These are phyloP conservation scores for Agelas oroides DNA, from an alignment of 37 sponge, comb jelly and placozoan species.

Conservation along the genomic window DNA sequence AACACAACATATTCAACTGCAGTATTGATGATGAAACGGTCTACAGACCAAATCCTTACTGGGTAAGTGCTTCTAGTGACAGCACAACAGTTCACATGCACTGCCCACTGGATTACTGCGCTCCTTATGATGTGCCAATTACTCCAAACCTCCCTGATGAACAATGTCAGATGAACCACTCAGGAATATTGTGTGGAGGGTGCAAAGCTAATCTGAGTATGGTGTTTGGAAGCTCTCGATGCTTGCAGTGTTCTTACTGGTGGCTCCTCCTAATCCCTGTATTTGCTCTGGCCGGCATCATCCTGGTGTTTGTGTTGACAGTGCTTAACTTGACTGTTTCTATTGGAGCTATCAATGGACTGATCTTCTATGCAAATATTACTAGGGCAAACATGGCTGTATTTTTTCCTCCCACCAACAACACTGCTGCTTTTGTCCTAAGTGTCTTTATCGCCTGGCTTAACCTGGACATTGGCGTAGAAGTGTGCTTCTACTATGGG, in stretches of 20 bases:
- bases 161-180: neutral
- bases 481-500: slow-evolving; percentile 24
- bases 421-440: neutral
- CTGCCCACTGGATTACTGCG: slow-evolving; percentile 19
- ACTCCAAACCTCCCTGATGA: neutral
- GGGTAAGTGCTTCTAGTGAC: neutral
- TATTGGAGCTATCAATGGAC: slow-evolving; percentile 21
- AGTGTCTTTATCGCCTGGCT: slow-evolving; percentile 29
- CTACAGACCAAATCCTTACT: neutral
- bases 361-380: slow-evolving; percentile 41
- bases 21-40: neutral
- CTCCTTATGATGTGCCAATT: neutral
- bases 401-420: neutral
- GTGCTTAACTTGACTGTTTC: slow-evolving; percentile 10
- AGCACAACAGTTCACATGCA: neutral
- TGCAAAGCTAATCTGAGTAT: neutral
- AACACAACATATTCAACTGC: neutral
- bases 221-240: neutral
- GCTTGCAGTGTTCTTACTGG: neutral
- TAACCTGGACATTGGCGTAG: slow-evolving; percentile 35
- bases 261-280: neutral
- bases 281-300: neutral
- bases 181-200: neutral
- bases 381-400: neutral
- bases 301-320: neutral